phyloP scores from a whole-genome alignment of 30 jellyfish, hydroid and myxozoan species.

The Clytia hemisphaerica region DNA sequence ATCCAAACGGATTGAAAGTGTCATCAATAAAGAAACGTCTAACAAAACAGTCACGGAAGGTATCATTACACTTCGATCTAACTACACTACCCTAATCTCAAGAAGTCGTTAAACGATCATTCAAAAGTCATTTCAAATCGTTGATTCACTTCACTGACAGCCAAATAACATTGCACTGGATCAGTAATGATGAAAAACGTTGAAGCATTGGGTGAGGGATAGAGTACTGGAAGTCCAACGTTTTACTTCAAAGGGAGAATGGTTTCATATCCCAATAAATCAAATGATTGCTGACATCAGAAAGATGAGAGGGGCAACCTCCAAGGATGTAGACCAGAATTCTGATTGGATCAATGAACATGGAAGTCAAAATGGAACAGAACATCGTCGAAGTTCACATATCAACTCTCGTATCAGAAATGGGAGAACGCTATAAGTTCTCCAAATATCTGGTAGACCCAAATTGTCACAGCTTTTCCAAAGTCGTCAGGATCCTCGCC shows the following conservation, averaged over 20 bases:
- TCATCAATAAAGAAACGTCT: too few relatives aligned
- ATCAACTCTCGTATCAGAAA: constrained; percentile 1
- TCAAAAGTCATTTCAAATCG: not conserved
- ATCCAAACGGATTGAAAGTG: too few relatives aligned
- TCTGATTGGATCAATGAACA: constrained; percentile 2
- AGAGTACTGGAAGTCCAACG: not conserved
- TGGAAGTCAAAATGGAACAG: not conserved
- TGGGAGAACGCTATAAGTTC: not conserved
- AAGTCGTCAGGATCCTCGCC: not conserved
- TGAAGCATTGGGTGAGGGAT: constrained; percentile 14
- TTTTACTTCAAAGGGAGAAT: constrained; percentile 2
- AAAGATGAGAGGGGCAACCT: not conserved
- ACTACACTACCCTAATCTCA: too few relatives aligned
- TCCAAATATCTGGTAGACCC: constrained; percentile 11
- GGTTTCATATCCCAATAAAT: not conserved
- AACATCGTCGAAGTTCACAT: not conserved
- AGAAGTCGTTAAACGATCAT: constrained; percentile 13
- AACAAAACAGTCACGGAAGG: too few relatives aligned
- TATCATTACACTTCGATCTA: too few relatives aligned
- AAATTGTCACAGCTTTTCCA: constrained; percentile 4
- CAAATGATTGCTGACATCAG: constrained; percentile 9
- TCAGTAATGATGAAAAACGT: constrained; percentile 3
- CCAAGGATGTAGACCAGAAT: constrained; percentile 8
- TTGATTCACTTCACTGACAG: not conserved
- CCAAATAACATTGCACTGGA: constrained; percentile 7